Conservation (phyloP, 2,113 vertebrate genomes). For the Ammodytes dubius region DNA sequence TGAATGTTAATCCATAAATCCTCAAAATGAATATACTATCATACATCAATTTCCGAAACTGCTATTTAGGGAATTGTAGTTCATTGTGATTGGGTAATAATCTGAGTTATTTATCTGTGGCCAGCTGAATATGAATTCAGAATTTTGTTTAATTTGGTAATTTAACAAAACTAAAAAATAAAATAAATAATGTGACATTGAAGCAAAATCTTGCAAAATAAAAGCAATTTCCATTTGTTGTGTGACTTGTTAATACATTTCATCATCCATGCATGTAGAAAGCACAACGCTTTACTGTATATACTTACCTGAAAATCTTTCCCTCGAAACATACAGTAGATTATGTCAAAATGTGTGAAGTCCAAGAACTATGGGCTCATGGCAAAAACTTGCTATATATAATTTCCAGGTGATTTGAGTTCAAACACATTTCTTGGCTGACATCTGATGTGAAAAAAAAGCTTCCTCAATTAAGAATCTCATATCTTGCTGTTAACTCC, state of each 20-base stretch:
- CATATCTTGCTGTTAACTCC: slow-evolving; percentile 30
- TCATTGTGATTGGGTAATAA: no score
- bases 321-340: background rate
- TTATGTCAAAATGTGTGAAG: slow-evolving; percentile 17
- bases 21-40: no score
- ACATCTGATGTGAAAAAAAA: slow-evolving; percentile 30
- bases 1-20: no score
- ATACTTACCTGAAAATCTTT: slow-evolving; percentile 13
- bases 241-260: background rate
- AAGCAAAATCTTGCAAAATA: background rate
- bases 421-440: slow-evolving; percentile 54
- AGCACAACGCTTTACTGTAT: background rate
- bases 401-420: slow-evolving; percentile 25
- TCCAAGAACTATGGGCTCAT: background rate
- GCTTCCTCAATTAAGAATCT: slow-evolving; percentile 32
- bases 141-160: no score
- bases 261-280: background rate
- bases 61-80: no score
- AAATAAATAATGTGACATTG: background rate
- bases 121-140: no score
- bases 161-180: background rate
- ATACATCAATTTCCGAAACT: no score
- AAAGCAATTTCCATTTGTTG: background rate
- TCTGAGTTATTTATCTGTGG: no score
- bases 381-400: slow-evolving; percentile 35